Evolutionary conservation across 2,113 vertebrate species (phyloP).

Genomic region (Tauraco erythrolophus): DNA sequence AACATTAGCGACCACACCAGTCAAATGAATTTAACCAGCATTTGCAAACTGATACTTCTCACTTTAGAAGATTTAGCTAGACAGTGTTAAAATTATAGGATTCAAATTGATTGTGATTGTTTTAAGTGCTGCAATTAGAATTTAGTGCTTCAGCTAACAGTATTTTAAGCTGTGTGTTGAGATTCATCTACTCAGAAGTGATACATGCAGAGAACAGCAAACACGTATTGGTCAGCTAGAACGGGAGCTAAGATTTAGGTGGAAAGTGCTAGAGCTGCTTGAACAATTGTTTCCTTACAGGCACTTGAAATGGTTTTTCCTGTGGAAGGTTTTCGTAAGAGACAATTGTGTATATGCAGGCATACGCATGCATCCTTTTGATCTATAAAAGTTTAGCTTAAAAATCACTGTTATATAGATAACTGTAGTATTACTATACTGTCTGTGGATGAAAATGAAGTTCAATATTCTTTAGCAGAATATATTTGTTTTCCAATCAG

Average conservation of each 20-base stretch:
- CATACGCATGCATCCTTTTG: background rate
- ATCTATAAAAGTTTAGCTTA: background rate
- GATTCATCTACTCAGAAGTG: background rate
- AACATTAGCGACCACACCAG: background rate
- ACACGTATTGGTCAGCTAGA: background rate
- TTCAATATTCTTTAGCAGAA: background rate
- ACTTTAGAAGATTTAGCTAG: slow-evolving; percentile 1
- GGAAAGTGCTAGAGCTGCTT: background rate
- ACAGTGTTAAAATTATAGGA: slow-evolving; percentile 8
- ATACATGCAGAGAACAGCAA: background rate
- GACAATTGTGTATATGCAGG: background rate
- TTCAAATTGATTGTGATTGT: background rate
- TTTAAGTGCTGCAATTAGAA: slow-evolving; percentile 23
- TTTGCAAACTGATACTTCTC: background rate
- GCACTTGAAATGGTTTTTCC: background rate
- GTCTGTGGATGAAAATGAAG: background rate
- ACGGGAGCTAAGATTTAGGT: background rate
- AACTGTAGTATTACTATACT: background rate
- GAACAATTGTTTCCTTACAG: background rate
- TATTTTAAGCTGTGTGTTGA: background rate
- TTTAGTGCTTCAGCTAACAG: background rate
- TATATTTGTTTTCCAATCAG: background rate
- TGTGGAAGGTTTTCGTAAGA: background rate
- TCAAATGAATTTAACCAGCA: background rate
- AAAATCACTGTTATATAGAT: background rate